Evolutionary conservation across 1,140 invertebrate species (phyloP).

Genomic region (Stratiolaelaps scimitus): DNA sequence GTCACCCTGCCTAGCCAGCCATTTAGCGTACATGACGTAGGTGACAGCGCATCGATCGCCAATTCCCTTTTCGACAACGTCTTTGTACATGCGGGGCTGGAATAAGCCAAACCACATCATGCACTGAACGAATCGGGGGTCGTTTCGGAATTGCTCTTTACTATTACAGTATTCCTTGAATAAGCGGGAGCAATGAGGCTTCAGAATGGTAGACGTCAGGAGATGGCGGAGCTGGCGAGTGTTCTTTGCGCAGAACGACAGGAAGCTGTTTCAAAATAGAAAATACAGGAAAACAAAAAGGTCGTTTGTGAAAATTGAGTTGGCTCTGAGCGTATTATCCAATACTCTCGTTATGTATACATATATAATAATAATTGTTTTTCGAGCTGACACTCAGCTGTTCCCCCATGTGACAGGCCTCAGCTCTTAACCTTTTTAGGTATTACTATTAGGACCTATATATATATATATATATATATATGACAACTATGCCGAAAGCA

Average conservation of each 20-base stretch:
- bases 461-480: no score
- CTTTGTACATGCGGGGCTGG: slow-evolving; percentile 8
- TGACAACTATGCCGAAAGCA: no score
- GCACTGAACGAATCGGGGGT: slow-evolving; percentile 12
- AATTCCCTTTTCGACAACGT: not conserved
- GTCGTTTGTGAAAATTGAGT: no score
- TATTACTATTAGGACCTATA: no score
- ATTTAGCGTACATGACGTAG: slow-evolving; percentile 2
- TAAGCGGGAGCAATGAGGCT: slow-evolving; percentile 7
- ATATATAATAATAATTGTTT: no score
- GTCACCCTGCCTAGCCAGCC: not conserved
- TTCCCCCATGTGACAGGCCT: no score
- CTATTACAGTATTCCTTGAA: not conserved
- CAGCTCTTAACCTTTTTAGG: no score
- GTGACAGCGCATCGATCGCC: slow-evolving; percentile 12
- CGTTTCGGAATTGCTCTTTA: not conserved
- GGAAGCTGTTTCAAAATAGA: not conserved
- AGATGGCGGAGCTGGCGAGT: not conserved
- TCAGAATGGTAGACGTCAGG: not conserved
- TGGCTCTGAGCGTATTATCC: no score
- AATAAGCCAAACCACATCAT: slow-evolving; percentile 6
- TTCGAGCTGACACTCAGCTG: no score
- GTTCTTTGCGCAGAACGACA: slow-evolving; percentile 5
- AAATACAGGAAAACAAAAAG: not conserved
- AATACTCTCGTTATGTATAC: no score